Evolutionary conservation across 2,113 vertebrate genomes (phyloP), one percentile per base, ranked within the genome.

Genomic region (Edolisoma coerulescens): DNA sequence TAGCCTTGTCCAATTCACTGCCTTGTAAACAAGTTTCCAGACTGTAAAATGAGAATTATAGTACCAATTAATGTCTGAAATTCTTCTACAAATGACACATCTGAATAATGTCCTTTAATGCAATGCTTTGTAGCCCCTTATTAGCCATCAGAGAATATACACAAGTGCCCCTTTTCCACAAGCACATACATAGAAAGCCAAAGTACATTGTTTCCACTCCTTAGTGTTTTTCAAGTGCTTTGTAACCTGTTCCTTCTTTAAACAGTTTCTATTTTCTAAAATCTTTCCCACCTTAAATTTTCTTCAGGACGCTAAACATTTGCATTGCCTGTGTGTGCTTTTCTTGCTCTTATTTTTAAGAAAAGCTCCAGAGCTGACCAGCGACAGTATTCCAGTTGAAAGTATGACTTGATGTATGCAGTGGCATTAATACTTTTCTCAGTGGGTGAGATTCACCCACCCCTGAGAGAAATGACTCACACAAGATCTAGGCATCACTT

Each of bases 381-480:
- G 35, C 39, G 2, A 3, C n/a, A 22, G n/a, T 53, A 35, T 76
- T 84, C 56, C 76, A 81, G 65, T 74, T 90, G 73, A 84, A 90
- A 71, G 37, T 39, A 61, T 19, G 47, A 37, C n/a, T 84, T 92
- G 76, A 65, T 13, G 1, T 92, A 65, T 39, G 41, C 80, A 60
- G 45, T 64, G 49, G 65, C 53, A 89, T 92, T 95, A 94, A 87
- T 96, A 71, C 65, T 93, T 89, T 75, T 94, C 93, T 89, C 80
- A 87, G 90, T 87, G 71, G 83, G 80, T 81, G 65, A 90, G 71
- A 71, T 87, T 96, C 80, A 89, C 77, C 69, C 73, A 90, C 76
- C 91, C 65, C 64, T 70, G 87, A 78, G 79, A 90, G 69, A 89
- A 96, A 82, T 92, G 85, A 97, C 80, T 93, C 96, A 91, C 76